Percentiles rank a stretch among this genome's conserved stretches.
These are phyloP conservation scores for Callocephalon fimbriatum DNA, from an alignment of 2,113 vertebrate species.

Conservation along the genomic window DNA sequence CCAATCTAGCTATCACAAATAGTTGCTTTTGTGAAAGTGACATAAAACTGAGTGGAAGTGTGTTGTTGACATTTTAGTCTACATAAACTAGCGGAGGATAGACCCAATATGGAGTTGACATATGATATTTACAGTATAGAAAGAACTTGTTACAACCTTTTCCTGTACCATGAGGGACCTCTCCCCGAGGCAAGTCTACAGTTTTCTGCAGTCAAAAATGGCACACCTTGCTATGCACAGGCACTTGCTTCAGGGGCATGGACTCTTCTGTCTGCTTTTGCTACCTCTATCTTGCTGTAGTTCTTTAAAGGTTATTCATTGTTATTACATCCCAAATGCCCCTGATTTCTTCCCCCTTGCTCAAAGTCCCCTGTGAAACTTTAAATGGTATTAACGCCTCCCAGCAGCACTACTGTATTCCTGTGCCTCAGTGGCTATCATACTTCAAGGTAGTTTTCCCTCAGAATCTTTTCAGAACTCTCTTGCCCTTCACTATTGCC, in stretches of 20 bases:
- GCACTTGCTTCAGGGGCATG: conserved; percentile 33
- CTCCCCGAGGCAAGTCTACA: conserved; percentile 42
- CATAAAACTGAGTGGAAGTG: conserved; percentile 18
- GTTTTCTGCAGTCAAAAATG: conserved; percentile 58
- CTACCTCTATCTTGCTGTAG: not conserved
- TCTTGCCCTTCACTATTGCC: not conserved
- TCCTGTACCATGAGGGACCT: conserved; percentile 40
- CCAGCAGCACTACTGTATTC: not conserved
- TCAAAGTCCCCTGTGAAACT: not conserved
- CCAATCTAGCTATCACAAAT: not conserved
- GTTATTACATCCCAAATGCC: conserved; percentile 9
- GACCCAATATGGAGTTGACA: conserved; percentile 43
- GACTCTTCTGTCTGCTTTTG: not conserved
- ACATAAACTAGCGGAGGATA: conserved; percentile 31
- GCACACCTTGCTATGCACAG: not conserved
- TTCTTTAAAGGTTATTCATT: conserved; percentile 59
- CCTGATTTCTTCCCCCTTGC: not conserved
- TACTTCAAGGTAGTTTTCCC: not conserved
- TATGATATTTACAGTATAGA: conserved; percentile 60
- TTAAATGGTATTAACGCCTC: not conserved
- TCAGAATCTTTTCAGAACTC: not conserved
- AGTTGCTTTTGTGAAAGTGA: conserved; percentile 8
- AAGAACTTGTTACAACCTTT: conserved; percentile 66
- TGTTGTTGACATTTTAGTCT: conserved; percentile 61
- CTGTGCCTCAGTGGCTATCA: not conserved